These are phyloP conservation scores for Amiota communis DNA, from an alignment of 2,888 invertebrate genomes.

Conservation along the genomic window DNA sequence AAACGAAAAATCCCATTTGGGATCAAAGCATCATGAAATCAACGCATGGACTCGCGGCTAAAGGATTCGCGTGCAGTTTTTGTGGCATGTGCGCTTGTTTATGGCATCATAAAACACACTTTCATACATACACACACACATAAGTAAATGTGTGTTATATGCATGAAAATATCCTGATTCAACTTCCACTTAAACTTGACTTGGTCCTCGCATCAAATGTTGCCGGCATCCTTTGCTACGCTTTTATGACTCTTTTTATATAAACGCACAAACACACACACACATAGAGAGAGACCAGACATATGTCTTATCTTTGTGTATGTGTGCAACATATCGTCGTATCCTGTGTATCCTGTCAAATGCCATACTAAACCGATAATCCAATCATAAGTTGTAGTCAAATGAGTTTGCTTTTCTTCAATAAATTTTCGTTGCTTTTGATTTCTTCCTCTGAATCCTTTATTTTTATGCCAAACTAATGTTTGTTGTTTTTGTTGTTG, in stretches of 20 bases:
- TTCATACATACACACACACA: slow-evolving; percentile 47
- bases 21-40: too few species aligned
- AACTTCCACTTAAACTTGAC: too few species aligned
- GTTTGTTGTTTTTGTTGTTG: slow-evolving; percentile 9
- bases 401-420: slow-evolving; percentile 62
- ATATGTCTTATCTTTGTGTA: slow-evolving; percentile 59
- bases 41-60: too few species aligned
- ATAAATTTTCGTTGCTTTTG: slow-evolving; percentile 55
- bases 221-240: slow-evolving; percentile 60
- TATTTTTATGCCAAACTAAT: neutral
- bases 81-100: slow-evolving; percentile 61
- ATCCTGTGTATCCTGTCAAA: slow-evolving; percentile 55
- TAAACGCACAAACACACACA: slow-evolving; percentile 23
- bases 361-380: slow-evolving; percentile 67
- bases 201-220: slow-evolving; percentile 53
- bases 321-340: slow-evolving; percentile 36
- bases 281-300: slow-evolving; percentile 39
- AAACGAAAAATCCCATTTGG: too few species aligned
- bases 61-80: too few species aligned
- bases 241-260: slow-evolving; percentile 58
- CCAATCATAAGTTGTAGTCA: slow-evolving; percentile 67
- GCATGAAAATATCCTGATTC: slow-evolving; percentile 11
- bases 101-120: slow-evolving; percentile 66
- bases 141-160: slow-evolving; percentile 46
- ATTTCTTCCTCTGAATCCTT: neutral